Percentiles rank a stretch among this genome's conserved stretches.
phyloP scores from a whole-genome alignment of 2,113 vertebrate genomes.

The Hemiprocne comata region DNA sequence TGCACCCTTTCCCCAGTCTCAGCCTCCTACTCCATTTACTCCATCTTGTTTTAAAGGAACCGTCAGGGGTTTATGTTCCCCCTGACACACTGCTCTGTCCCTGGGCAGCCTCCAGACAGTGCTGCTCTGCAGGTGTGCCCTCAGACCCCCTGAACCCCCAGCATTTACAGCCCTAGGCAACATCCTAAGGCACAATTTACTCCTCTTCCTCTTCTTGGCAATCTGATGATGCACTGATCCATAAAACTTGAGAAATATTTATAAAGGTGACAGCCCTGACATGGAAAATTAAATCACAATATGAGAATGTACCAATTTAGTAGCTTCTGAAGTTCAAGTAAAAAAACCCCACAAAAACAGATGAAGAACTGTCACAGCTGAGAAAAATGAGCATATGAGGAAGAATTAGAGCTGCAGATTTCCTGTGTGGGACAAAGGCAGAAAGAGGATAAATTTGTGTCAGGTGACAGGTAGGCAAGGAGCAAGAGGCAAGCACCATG shows the following conservation, averaged over 20 bases:
- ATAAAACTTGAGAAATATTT: conserved; percentile 53
- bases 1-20: neutral
- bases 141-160: too few relatives aligned
- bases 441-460: neutral
- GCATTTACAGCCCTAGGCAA: too few relatives aligned
- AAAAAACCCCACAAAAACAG: neutral
- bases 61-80: accelerated
- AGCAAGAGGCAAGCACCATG: neutral
- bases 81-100: too few relatives aligned
- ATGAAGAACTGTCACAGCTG: conserved; percentile 36
- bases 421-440: neutral
- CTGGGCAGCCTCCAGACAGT: neutral
- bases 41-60: neutral
- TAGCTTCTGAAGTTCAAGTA: neutral
- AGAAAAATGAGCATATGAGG: neutral
- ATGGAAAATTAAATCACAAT: conserved; percentile 40
- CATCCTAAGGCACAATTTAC: neutral
- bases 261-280: conserved; percentile 56
- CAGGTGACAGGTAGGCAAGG: neutral
- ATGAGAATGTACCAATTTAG: conserved; percentile 16
- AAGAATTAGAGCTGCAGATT: neutral
- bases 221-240: conserved; percentile 6
- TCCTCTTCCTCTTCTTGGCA: neutral
- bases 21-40: neutral
- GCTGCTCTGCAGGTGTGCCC: too few relatives aligned